These are phyloP conservation scores for Gallinago nigripennis DNA, from an alignment of 2,797 vertebrate species.

Conservation along the genomic window DNA sequence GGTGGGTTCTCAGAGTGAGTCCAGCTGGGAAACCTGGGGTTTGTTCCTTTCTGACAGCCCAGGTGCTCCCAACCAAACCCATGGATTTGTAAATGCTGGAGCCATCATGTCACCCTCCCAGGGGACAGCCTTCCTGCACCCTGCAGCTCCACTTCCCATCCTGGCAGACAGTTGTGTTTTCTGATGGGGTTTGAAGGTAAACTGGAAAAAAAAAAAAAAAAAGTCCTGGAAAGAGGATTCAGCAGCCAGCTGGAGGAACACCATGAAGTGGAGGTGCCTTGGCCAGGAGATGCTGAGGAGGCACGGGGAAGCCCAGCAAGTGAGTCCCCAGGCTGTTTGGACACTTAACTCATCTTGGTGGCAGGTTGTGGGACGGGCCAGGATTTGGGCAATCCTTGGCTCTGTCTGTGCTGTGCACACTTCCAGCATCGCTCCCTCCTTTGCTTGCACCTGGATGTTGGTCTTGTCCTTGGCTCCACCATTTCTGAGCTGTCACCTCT, in stretches of 20 bases:
- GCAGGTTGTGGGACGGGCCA: accelerated
- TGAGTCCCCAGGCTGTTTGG: not conserved
- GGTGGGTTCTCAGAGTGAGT: not conserved
- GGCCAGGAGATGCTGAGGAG: not conserved
- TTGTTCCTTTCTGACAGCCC: not conserved
- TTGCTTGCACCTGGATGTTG: not conserved
- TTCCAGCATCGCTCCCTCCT: not conserved
- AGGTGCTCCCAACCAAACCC: not conserved
- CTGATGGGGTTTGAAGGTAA: not conserved
- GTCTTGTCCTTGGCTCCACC: not conserved
- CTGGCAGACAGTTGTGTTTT: accelerated
- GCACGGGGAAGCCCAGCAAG: not conserved
- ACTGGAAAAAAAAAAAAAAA: not conserved
- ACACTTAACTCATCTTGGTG: not conserved
- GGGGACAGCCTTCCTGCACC: not conserved
- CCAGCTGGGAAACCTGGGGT: not conserved
- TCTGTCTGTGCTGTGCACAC: not conserved
- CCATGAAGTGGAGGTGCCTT: not conserved
- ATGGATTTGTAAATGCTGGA: not conserved
- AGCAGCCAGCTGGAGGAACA: not conserved
- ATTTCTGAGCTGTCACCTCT: not conserved
- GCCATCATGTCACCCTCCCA: not conserved
- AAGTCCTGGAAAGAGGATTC: not conserved
- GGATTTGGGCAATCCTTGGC: not conserved
- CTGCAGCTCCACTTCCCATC: not conserved